Evolutionary conservation across 2,797 vertebrate species (phyloP).

Genomic region (Lophius americanus): DNA sequence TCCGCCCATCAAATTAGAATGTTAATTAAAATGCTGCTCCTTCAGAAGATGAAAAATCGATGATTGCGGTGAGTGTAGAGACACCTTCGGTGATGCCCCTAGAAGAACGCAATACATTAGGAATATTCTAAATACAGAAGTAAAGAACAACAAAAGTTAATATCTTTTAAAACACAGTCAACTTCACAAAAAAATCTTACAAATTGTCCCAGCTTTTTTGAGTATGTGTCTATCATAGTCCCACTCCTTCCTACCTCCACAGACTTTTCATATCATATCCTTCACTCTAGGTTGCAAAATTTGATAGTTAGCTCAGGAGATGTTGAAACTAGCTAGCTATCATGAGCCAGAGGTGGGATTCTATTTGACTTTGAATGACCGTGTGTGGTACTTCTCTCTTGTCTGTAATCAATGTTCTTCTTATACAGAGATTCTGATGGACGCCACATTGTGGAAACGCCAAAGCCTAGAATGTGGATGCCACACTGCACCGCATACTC

Average conservation of each 20-base stretch:
- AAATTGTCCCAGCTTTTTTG: neutral
- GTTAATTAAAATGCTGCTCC: conserved; percentile 77
- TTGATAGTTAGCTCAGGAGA: conserved; percentile 6
- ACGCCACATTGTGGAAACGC: no score
- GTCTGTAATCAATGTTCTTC: no score
- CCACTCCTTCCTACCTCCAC: no score
- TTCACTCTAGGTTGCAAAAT: neutral
- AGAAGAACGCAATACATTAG: conserved; percentile 37
- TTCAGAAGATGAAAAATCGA: conserved; percentile 72
- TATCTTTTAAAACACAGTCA: conserved; percentile 2
- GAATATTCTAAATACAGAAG: conserved; percentile 8
- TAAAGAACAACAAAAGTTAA: neutral
- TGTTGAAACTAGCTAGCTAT: neutral
- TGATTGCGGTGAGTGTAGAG: conserved; percentile 64
- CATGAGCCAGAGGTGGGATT: no score
- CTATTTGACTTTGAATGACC: no score
- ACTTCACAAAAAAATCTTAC: neutral
- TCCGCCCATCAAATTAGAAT: conserved; percentile 78
- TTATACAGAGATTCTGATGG: no score
- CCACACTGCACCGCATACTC: no score
- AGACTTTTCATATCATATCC: neutral
- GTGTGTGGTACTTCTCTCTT: no score
- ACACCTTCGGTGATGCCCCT: conserved; percentile 64
- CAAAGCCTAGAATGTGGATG: no score
- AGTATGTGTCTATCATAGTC: neutral